These are phyloP conservation scores for Rousettus madagascariensis DNA, from an alignment of 2,797 vertebrate species.

Conservation along the genomic window DNA sequence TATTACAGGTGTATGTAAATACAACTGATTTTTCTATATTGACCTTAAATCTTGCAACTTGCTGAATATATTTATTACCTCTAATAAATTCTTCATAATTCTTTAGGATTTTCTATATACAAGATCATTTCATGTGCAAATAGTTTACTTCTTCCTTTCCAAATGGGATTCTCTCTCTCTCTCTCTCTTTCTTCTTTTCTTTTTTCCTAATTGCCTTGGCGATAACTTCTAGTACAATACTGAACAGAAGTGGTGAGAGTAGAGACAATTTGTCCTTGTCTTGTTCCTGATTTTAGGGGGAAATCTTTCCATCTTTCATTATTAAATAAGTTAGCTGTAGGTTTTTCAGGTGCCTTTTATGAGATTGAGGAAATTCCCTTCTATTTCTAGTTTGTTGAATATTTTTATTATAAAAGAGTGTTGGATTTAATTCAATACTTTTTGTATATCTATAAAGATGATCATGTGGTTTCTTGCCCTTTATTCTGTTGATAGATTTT, in stretches of 20 bases:
- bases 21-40: not conserved
- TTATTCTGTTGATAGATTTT: not conserved
- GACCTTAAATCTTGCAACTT: not conserved
- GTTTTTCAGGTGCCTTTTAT: not conserved
- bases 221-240: not conserved
- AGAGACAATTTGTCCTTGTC: not conserved
- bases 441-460: not conserved
- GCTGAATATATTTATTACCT: not conserved
- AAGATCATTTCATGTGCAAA: not conserved
- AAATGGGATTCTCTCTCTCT: not conserved
- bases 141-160: not conserved
- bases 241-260: not conserved
- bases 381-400: not conserved
- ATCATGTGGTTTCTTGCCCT: not conserved
- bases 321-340: not conserved
- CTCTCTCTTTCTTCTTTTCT: not conserved
- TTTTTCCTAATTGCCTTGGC: not conserved
- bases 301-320: not conserved
- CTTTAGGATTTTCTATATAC: not conserved
- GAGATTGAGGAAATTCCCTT: not conserved
- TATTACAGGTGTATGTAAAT: not conserved
- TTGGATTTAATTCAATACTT: not conserved
- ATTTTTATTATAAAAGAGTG: not conserved
- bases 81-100: not conserved
- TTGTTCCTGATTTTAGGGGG: not conserved